Evolutionary conservation across 2,113 vertebrate species (phyloP).

Genomic region (Callipepla squamata): DNA sequence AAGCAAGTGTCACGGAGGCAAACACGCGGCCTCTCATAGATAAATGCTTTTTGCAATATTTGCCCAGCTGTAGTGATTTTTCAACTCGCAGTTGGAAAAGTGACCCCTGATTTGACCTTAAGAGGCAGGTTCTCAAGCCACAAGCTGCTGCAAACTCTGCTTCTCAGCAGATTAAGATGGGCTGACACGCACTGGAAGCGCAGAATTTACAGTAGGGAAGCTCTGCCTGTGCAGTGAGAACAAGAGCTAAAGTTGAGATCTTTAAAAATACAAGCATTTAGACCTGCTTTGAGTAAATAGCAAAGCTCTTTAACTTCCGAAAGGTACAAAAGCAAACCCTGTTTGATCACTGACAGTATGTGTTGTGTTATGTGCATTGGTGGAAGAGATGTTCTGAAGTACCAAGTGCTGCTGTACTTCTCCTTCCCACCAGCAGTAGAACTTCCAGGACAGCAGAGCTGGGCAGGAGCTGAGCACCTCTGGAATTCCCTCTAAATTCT

Average conservation of each 20-base stretch:
- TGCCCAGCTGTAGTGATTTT: slow-evolving; percentile 65
- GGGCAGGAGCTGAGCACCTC: background rate
- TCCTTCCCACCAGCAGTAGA: background rate
- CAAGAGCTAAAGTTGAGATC: background rate
- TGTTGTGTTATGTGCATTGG: background rate
- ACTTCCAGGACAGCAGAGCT: background rate
- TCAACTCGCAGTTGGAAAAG: slow-evolving; percentile 29
- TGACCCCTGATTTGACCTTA: slow-evolving; percentile 44
- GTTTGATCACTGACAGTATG: background rate
- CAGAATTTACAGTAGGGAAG: background rate
- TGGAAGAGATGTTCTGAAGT: background rate
- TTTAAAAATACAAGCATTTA: background rate
- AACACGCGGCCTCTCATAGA: slow-evolving; percentile 17
- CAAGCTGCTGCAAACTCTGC: background rate
- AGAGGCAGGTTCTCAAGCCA: background rate
- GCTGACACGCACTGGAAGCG: background rate
- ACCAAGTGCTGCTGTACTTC: background rate
- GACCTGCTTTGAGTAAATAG: background rate
- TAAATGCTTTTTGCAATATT: slow-evolving; percentile 65
- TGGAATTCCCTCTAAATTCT: background rate
- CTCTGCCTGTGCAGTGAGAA: background rate
- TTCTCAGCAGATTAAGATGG: background rate
- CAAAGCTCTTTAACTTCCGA: background rate
- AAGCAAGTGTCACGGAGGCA: slow-evolving; percentile 36
- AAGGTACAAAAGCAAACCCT: background rate